A percentile compares a stretch with the other conserved stretches of the same genome.
These are phyloP conservation scores for Talpa occidentalis DNA, from an alignment of 2,113 vertebrate species.

Conservation along the genomic window DNA sequence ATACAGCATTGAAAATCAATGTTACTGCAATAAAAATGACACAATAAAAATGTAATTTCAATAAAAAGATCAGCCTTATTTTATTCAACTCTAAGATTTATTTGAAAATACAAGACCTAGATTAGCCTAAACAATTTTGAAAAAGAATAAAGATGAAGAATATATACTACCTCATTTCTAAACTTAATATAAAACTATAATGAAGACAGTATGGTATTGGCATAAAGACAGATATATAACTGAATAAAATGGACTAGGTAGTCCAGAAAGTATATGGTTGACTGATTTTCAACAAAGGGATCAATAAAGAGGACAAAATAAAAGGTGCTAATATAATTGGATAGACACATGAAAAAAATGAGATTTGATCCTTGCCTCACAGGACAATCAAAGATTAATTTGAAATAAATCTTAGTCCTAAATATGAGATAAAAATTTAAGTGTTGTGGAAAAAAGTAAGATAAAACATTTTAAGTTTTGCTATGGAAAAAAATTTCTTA, in stretches of 20 bases:
- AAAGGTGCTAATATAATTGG: not conserved
- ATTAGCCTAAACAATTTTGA: not conserved
- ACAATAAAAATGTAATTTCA: not conserved
- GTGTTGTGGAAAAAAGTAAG: not conserved
- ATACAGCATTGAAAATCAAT: too few relatives aligned
- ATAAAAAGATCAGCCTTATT: not conserved
- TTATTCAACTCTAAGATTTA: not conserved
- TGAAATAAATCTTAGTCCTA: not conserved
- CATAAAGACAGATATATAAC: not conserved
- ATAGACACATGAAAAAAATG: not conserved
- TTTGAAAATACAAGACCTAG: not conserved
- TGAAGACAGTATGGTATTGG: not conserved
- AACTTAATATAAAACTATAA: not conserved
- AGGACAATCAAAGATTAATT: not conserved
- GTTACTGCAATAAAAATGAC: too few relatives aligned
- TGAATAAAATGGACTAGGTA: not conserved
- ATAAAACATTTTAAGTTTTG: not conserved
- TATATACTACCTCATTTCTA: not conserved
- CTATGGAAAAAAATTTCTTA: not conserved
- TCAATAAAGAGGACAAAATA: not conserved
- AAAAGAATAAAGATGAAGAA: not conserved
- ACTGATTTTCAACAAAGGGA: not conserved
- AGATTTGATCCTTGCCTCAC: not conserved
- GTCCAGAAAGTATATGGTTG: not conserved
- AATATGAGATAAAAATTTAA: not conserved